Base-by-base conservation (phyloP, 2,888 invertebrate species). In the Pammene fasciana region DNA sequence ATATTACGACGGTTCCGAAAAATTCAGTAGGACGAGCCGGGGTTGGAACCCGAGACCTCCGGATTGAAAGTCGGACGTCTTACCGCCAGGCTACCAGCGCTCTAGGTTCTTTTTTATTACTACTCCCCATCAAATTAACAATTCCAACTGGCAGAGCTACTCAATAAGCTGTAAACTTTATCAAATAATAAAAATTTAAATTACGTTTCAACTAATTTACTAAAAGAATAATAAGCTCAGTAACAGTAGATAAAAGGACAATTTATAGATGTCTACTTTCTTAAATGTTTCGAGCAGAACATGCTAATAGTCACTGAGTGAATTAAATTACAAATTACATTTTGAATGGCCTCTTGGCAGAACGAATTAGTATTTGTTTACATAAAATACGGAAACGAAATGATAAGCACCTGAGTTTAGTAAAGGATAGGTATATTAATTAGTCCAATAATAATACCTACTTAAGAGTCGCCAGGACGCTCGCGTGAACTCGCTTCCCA, bases 161-260 rank as follows among this genome's bases (percentile, higher is more conserved):
- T 34, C 45, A 73, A 74, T 79, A 78, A 80, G 78, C 79, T 75
- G 71, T 68, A 71, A 75, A 78, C 13, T 16, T 8, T 26, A 82
- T 82, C 79, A 73, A 74, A 70, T 73, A 57, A 74, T 84, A 83
- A 85, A 82, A 85, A 82, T 78, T 72, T 71, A 79, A 82, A 82
- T 85, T 81, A 81, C 73, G 72, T 76, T 73, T 60, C 72, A 75
- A 78, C 79, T 81, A 82, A 85, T 82, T 82, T 79, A 81, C 82
- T 79, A 79, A 74, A 75, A 74, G 75, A 75, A 75, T 78, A 77
- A 81, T 81, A 82, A 79, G 66, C 55, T 74, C 73, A 76, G 67
- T 75, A 72, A 48, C 72, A 74, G 71, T 77, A 59, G 83, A 85
- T 82, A 82, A 78, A 77, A 75, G 72, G 76, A 70, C 73, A 80